phyloP scores from a whole-genome alignment of 2,888 invertebrate species.

The Sesia apiformis region DNA sequence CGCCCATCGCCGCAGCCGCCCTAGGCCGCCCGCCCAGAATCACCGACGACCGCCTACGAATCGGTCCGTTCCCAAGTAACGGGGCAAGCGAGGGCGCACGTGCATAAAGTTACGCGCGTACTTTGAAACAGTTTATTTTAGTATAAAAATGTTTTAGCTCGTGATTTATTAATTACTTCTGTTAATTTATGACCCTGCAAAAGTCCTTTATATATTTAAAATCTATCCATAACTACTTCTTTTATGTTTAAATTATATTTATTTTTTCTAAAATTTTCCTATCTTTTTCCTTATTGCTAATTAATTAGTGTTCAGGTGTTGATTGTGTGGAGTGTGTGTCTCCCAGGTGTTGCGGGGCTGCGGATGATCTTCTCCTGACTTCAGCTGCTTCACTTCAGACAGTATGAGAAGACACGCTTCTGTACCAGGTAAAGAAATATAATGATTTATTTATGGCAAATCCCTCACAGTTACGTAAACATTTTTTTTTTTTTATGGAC shows the following conservation, averaged over 20 bases:
- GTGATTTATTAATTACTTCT: constrained; percentile 5
- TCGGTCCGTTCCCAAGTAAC: constrained; percentile 50
- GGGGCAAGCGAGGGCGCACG: constrained; percentile 39
- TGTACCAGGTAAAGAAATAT: constrained; percentile 43
- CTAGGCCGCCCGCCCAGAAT: constrained; percentile 63
- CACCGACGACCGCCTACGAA: constrained; percentile 50
- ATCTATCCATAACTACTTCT: background rate
- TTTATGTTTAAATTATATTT: background rate
- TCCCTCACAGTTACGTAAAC: background rate
- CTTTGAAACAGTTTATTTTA: constrained; percentile 2
- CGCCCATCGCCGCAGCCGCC: constrained; percentile 47
- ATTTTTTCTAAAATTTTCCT: background rate
- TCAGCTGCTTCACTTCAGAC: constrained; percentile 18
- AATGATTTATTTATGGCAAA: background rate
- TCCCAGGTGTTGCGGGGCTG: constrained; percentile 38
- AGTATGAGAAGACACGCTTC: constrained; percentile 55
- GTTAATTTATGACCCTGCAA: too few species aligned
- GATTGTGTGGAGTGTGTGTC: constrained; percentile 48
- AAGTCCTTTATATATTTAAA: too few species aligned
- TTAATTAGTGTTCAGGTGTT: constrained; percentile 40
- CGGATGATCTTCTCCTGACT: constrained; percentile 45
- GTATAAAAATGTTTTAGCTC: constrained; percentile 20
- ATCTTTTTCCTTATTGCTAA: background rate
- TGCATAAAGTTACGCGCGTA: constrained; percentile 43
- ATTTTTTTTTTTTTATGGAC: too few species aligned